phyloP scores from a whole-genome alignment of 2,888 invertebrate genomes.

The Amiota mariae region DNA sequence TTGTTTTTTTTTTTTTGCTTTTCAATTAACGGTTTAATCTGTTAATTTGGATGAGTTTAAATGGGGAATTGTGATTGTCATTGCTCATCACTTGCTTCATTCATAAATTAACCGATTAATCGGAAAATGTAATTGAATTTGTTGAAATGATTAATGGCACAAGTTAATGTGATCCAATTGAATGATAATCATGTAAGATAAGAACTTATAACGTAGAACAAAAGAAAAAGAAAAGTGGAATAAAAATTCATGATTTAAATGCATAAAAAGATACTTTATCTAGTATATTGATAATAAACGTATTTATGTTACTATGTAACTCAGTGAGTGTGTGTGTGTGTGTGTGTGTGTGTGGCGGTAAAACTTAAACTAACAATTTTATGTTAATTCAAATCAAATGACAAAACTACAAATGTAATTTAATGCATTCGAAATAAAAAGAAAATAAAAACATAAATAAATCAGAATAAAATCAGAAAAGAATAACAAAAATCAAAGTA shows the following conservation, averaged over 20 bases:
- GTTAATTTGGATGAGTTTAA: too few species aligned
- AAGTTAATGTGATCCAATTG: background rate
- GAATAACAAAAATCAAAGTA: slow-evolving; percentile 61
- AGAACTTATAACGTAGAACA: background rate
- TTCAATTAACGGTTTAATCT: too few species aligned
- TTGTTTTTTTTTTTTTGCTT: too few species aligned
- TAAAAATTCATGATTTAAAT: background rate
- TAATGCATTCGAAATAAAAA: slow-evolving; percentile 17
- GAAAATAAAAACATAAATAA: slow-evolving; percentile 42
- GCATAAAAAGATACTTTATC: slow-evolving; percentile 18
- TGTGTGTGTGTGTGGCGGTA: slow-evolving; percentile 1
- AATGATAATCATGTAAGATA: background rate
- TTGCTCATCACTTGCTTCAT: background rate
- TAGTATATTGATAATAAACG: background rate
- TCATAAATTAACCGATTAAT: background rate
- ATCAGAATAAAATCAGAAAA: slow-evolving; percentile 54
- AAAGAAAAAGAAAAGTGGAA: background rate
- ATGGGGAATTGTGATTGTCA: too few species aligned
- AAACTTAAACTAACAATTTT: slow-evolving; percentile 18
- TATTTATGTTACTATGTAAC: background rate
- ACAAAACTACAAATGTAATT: slow-evolving; percentile 19
- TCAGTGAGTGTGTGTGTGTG: background rate
- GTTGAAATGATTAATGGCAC: background rate
- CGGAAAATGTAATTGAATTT: background rate
- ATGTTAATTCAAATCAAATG: slow-evolving; percentile 23